Conservation (phyloP, 2,113 vertebrate species). For the Gracilinanus agilis region DNA sequence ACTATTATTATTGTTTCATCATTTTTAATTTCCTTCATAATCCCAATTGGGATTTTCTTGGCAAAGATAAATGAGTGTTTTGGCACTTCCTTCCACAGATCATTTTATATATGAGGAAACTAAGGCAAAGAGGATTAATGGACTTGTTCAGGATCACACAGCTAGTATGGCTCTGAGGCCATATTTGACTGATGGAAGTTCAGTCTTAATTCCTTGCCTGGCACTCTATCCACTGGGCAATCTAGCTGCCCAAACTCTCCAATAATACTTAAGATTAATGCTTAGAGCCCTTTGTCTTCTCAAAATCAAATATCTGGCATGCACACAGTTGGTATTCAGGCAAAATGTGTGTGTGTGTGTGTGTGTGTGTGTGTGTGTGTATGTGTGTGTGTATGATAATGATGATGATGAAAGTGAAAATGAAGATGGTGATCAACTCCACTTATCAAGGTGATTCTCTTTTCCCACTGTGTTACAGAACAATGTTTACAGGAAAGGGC, state of each 20-base stretch:
- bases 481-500: background rate
- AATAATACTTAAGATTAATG: background rate
- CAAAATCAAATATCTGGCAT: background rate
- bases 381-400: background rate
- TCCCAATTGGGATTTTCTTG: no score
- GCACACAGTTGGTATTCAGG: background rate
- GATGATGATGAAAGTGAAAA: background rate
- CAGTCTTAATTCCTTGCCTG: no score
- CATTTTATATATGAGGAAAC: no score
- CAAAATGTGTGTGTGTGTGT: background rate
- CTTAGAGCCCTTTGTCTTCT: background rate
- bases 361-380: background rate
- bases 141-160: no score
- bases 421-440: background rate
- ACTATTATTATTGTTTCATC: no score
- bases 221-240: no score
- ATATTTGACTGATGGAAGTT: no score
- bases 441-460: background rate
- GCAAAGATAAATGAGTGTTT: no score
- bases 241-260: background rate
- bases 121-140: no score
- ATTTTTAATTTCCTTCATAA: no score
- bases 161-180: no score
- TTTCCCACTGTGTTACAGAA: background rate
- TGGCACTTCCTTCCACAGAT: no score